A percentile compares a stretch with the other conserved stretches of the same genome.
Evolutionary conservation across 2,797 vertebrate genomes (phyloP).

Genomic region (Gymnoscopelus braueri): DNA sequence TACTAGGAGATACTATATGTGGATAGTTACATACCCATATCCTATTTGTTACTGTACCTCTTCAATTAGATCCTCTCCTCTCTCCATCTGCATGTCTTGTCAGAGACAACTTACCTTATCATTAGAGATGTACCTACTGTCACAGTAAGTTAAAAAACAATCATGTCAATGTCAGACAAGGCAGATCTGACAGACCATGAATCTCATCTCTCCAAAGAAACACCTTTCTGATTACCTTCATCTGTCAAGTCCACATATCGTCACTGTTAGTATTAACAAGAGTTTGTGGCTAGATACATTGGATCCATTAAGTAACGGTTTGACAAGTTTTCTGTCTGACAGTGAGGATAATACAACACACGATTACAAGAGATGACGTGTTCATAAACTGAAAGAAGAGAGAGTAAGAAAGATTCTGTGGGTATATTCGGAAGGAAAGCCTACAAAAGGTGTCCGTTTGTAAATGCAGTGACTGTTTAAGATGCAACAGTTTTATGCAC

Average conservation of each 20-base stretch:
- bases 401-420: background rate
- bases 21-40: too few relatives aligned
- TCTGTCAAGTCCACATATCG: too few relatives aligned
- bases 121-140: slow-evolving; percentile 12
- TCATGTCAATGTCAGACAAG: slow-evolving; percentile 16
- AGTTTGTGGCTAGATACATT: too few relatives aligned
- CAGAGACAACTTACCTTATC: slow-evolving; percentile 27
- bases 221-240: too few relatives aligned
- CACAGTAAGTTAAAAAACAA: slow-evolving; percentile 1
- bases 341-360: too few relatives aligned
- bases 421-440: background rate
- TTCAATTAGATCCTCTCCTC: slow-evolving; percentile 6
- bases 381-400: too few relatives aligned
- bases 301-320: too few relatives aligned
- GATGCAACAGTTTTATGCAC: too few relatives aligned
- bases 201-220: background rate
- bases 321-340: too few relatives aligned
- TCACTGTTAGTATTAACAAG: too few relatives aligned
- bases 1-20: too few relatives aligned
- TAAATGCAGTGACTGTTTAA: background rate
- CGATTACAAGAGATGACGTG: too few relatives aligned
- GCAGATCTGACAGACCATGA: background rate
- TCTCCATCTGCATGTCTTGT: slow-evolving; percentile 15
- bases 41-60: background rate
- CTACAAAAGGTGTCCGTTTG: background rate